Base-by-base conservation (phyloP, 1,140 invertebrate species). In the Adoxophyes honmai region DNA sequence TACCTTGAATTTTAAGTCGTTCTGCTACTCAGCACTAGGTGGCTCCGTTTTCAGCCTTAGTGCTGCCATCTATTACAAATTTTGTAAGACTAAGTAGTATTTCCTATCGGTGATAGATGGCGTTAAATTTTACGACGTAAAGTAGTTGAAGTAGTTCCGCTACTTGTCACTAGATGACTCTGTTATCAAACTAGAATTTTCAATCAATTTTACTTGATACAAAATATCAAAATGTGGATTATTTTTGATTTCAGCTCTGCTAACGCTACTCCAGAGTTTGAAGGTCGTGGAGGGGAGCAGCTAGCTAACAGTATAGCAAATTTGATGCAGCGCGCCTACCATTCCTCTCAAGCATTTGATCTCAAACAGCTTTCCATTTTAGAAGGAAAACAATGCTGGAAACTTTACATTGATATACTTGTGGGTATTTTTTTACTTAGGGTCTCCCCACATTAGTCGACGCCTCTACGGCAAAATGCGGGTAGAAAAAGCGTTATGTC, bases 221-320 rank as follows among this genome's bases (percentile, higher is more conserved):
- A n/a, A n/a, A n/a, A n/a, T n/a, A n/a, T n/a, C n/a, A n/a, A n/a
- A n/a, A 36, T 38, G 15, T 37, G 34, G 53, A 53, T 55, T 55
- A 5, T 15, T 18, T 18, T 53, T 13, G 34, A 59, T 90, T 91
- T 57, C 66, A 97, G 96, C 81, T 98, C 97, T 48, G 97, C 97
- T 4, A 98, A 98, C 93, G 98, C 98, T 4, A 96, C 96, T n/a
- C 96, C 96, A 21, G 94, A 94, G 78, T 98, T 98, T 92, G 97
- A 99, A 90, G 97, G 98, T 1, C 90, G 96, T 79, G 97, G 97
- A 34, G 98, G 98, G 28, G 97, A 98, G 71, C 93, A 96, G 62
- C 86, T 99, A 34, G 96, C 95, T 0, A 93, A 91, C 61, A 95
- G 96, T 74, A 94, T 99, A 64, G 94, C 95, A 37, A 94, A 93